Evolutionary conservation across 2,113 vertebrate species (phyloP).

Genomic region (Xiphias gladius): DNA sequence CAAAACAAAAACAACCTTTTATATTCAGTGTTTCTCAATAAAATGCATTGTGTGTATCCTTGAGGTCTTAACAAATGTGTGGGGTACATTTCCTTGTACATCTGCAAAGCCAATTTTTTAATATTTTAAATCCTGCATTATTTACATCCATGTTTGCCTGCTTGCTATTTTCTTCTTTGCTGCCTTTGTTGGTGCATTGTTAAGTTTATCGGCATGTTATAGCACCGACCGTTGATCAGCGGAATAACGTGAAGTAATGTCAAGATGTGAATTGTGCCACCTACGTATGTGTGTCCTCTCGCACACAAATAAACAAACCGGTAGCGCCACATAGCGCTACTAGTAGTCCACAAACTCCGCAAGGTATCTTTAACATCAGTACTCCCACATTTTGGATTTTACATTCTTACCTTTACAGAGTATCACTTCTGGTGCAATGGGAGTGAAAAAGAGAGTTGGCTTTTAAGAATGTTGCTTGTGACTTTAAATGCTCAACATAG

Average conservation of each 20-base stretch:
- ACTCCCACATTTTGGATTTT: not conserved
- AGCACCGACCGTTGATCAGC: not conserved
- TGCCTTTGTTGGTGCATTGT: not conserved
- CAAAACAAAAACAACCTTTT: too few relatives aligned
- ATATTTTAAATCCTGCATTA: not conserved
- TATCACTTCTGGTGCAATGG: not conserved
- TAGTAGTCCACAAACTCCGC: not conserved
- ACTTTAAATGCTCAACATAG: not conserved
- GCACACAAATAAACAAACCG: not conserved
- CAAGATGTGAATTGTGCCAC: not conserved
- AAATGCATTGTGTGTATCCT: too few relatives aligned
- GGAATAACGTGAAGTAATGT: not conserved
- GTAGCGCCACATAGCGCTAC: not conserved
- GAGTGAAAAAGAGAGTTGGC: not conserved
- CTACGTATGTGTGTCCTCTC: not conserved
- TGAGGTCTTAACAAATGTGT: not conserved
- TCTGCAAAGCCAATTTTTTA: not conserved
- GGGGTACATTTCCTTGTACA: not conserved
- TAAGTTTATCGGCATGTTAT: not conserved
- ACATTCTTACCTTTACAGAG: not conserved
- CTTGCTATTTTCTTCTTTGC: not conserved
- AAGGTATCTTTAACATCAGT: not conserved
- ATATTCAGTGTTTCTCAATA: too few relatives aligned
- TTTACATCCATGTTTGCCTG: not conserved
- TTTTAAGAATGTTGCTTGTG: not conserved